These are phyloP conservation scores for Cynopterus sphinx DNA, from an alignment of 2,797 vertebrate species.

Conservation along the genomic window DNA sequence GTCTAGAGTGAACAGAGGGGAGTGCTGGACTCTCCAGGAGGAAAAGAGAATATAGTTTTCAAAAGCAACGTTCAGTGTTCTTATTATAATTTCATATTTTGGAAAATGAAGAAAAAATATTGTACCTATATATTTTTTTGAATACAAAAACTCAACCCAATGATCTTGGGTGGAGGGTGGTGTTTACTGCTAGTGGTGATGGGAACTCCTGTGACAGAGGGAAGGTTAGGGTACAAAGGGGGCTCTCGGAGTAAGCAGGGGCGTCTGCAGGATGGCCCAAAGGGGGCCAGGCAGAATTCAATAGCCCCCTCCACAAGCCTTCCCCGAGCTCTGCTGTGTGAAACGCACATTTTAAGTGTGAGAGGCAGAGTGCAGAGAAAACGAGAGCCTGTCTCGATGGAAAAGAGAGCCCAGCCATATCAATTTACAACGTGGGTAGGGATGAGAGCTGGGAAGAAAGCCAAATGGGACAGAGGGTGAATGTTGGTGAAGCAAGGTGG, in stretches of 20 bases:
- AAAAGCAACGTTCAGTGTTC: background rate
- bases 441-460: background rate
- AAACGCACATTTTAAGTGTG: background rate
- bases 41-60: background rate
- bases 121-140: background rate
- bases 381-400: background rate
- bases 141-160: background rate
- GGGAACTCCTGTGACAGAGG: background rate
- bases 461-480: accelerated
- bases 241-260: too few species aligned
- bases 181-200: background rate
- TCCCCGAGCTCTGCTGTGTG: background rate
- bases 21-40: background rate
- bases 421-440: background rate
- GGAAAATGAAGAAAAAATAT: background rate
- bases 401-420: background rate
- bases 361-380: background rate
- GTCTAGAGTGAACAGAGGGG: background rate
- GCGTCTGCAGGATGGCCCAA: background rate
- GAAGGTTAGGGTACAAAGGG: background rate
- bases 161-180: background rate
- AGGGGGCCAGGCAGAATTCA: background rate
- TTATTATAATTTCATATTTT: background rate
- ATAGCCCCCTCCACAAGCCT: too few species aligned
- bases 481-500: accelerated